A percentile compares a stretch with the other conserved stretches of the same genome.
phyloP scores from a whole-genome alignment of 2,113 vertebrate genomes.

The Nerophis ophidion region DNA sequence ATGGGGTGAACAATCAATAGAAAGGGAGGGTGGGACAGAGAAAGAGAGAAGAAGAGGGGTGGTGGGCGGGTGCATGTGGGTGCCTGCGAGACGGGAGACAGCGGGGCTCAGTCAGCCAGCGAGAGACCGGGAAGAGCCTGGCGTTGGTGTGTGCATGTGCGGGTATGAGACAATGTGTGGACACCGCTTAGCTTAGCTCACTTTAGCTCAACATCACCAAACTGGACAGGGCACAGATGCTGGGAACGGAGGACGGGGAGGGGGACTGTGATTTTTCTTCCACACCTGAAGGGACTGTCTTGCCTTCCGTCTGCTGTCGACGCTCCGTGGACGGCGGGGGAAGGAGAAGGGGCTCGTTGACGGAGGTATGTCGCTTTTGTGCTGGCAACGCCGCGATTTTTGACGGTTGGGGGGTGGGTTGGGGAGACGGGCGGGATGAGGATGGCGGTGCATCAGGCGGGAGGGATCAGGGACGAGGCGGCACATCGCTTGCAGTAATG shows the following conservation, averaged over 20 bases:
- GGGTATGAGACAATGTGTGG: constrained; percentile 63
- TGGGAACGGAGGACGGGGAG: constrained; percentile 66
- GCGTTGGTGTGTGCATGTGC: constrained; percentile 44
- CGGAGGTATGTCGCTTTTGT: constrained; percentile 58
- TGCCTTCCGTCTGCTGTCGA: constrained; percentile 43
- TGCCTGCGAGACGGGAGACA: constrained; percentile 70
- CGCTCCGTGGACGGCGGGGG: constrained; percentile 36
- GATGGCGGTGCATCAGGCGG: constrained; percentile 51
- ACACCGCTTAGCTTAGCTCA: constrained; percentile 69
- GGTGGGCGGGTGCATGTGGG: constrained; percentile 75
- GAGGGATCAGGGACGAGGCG: constrained; percentile 50
- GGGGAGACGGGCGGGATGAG: constrained; percentile 20
- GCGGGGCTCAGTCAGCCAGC: constrained; percentile 57
- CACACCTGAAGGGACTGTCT: constrained; percentile 57
- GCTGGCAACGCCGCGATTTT: constrained; percentile 50
- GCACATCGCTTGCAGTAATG: constrained; percentile 61
- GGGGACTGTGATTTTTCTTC: constrained; percentile 41
- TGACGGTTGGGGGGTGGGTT: constrained; percentile 51
- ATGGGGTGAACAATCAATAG: constrained; percentile 40
- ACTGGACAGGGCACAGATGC: constrained; percentile 61
- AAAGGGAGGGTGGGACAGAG: constrained; percentile 49
- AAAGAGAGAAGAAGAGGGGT: constrained; percentile 29
- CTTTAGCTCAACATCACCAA: constrained; percentile 77
- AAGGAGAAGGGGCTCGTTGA: constrained; percentile 21
- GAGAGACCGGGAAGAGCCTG: constrained; percentile 38